Evolutionary conservation across 2,888 invertebrate species (phyloP), one percentile per base, ranked within the genome.

Genomic region (Rhagophthalmus giganteus): DNA sequence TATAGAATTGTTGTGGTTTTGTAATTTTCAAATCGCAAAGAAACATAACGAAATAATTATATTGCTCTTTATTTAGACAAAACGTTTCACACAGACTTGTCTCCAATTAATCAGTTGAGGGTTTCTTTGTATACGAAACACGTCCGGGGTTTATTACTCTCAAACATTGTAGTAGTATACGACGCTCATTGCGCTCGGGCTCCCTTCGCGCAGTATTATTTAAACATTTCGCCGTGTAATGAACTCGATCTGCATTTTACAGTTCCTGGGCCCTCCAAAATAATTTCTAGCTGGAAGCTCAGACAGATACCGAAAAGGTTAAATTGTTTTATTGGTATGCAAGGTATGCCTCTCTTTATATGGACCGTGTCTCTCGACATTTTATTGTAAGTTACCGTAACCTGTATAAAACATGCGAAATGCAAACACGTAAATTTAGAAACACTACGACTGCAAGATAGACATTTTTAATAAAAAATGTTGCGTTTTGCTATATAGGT

Each of bases 161-260:
- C 51, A 40, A 51, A 51, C 51, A 45, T 33, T 51, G 39, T 51
- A 51, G n/a, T n/a, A n/a, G 45, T 51, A 33, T 44, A 45, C 33
- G 39, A 51, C 33, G 37, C 40, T 39, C 40, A 25, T 24, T 51
- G 51, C 45, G 39, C 46, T 51, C 34, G 38, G 34, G 44, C 32
- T 40, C 45, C 39, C 51, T 51, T 34, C 51, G 25, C 34, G 30
- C 27, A 38, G 45, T 45, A 51, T 45, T 51, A 51, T 51, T 51
- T 51, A 51, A 47, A 51, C 45, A 45, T 45, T 31, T 51, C 39
- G 33, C 39, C 33, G 34, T 51, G 45, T 45, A 51, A 51, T 51
- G 51, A 51, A 51, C 45, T 40, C 40, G 51, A 51, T 51, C 51
- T 51, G 45, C 51, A 51, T 51, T 51, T 51, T 51, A 44, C 51